Evolutionary conservation across 2,797 vertebrate genomes (phyloP).

Genomic region (Galagoides demidoff): DNA sequence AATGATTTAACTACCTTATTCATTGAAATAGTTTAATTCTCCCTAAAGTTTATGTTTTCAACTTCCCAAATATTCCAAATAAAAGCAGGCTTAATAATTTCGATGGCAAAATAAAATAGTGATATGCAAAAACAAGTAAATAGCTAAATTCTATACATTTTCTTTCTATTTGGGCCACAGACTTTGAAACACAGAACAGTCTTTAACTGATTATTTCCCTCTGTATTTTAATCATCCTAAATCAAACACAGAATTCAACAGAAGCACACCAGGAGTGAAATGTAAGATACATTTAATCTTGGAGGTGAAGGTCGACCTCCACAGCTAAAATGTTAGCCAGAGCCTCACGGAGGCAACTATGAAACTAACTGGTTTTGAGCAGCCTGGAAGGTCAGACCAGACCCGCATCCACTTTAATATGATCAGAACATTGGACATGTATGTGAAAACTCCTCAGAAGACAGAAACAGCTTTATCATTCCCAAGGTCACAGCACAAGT

Average conservation of each 20-base stretch:
- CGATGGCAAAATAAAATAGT: background rate
- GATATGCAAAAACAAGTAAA: background rate
- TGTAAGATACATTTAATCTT: slow-evolving; percentile 51
- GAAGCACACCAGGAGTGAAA: background rate
- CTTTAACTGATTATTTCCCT: background rate
- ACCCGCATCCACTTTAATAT: background rate
- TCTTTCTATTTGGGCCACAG: background rate
- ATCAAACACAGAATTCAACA: background rate
- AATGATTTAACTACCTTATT: slow-evolving; percentile 45
- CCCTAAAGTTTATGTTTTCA: slow-evolving; percentile 40
- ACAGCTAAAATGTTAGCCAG: slow-evolving; percentile 18
- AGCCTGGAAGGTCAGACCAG: slow-evolving; percentile 59
- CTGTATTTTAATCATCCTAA: slow-evolving; percentile 34
- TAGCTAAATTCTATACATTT: background rate
- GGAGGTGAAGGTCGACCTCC: background rate
- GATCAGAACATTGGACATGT: slow-evolving; percentile 35
- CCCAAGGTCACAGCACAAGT: background rate
- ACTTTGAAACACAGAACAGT: background rate
- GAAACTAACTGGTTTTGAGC: background rate
- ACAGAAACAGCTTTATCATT: background rate
- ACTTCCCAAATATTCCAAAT: slow-evolving; percentile 51
- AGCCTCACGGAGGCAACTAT: background rate
- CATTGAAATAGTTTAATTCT: slow-evolving; percentile 56
- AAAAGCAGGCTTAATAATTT: slow-evolving; percentile 33
- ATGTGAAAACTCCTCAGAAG: background rate